Conservation (phyloP, 2,113 vertebrate genomes). For the Scortum barcoo region DNA sequence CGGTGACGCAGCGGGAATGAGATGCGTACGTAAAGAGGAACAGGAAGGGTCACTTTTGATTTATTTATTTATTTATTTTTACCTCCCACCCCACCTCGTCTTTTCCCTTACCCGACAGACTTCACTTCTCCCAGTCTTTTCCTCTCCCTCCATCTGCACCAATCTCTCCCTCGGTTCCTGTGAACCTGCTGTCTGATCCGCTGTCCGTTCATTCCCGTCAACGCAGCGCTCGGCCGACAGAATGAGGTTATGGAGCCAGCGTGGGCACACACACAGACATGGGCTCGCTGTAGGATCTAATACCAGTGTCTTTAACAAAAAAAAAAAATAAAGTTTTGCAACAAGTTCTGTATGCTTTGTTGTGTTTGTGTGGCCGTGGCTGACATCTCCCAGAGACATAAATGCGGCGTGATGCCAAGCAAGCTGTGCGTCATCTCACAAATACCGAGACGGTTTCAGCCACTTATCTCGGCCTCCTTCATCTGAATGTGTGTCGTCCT, state of each 20-base stretch:
- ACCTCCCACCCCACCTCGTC: neutral
- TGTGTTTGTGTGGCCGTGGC: neutral
- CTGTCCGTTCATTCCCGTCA: constrained; percentile 60
- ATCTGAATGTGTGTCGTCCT: constrained; percentile 44
- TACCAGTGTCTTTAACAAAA: neutral
- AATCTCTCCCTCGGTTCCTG: constrained; percentile 4
- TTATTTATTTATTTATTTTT: too few relatives aligned
- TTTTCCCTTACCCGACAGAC: constrained; percentile 29
- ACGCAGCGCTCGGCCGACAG: constrained; percentile 57
- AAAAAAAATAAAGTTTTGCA: constrained; percentile 3
- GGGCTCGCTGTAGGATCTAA: constrained; percentile 12
- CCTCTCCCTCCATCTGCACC: constrained; percentile 13
- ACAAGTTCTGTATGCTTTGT: neutral
- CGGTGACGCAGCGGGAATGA: constrained; percentile 51
- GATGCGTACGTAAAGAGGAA: constrained; percentile 25
- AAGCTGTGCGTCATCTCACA: neutral
- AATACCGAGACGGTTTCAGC: neutral
- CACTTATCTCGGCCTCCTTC: neutral
- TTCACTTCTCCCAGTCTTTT: constrained; percentile 11
- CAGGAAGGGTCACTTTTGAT: constrained; percentile 22
- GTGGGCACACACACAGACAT: constrained; percentile 20
- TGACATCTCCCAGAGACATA: neutral
- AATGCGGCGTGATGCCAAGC: neutral
- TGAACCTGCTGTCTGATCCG: constrained; percentile 62
- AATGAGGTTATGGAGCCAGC: constrained; percentile 73